Evolutionary conservation across 2,113 vertebrate species (phyloP), one percentile per base, ranked within the genome.

Genomic region (Rhabdomys dilectus): DNA sequence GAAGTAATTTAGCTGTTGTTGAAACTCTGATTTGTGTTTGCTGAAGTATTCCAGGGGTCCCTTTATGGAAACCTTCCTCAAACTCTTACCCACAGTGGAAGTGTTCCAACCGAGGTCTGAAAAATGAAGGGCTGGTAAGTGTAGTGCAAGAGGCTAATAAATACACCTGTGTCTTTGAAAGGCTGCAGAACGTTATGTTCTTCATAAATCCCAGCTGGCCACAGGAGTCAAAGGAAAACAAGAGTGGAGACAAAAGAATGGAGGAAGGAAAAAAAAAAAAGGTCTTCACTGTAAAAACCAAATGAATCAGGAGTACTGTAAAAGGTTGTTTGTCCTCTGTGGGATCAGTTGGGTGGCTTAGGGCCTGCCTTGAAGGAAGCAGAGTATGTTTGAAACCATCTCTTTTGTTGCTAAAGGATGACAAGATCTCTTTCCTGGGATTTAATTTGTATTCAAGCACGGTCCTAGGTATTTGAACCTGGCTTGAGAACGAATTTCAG

Each of bases 21-120:
- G 93, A 96, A 95, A 97, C 94, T 89, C 77, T 86, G 84, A 92
- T 97, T 97, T 97, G 78, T 60, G 78, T 94, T 94, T 89, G 95
- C 95, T 90, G 36, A 85, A 82, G 76, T 94, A 10, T 96, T 98
- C 45, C 88, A 97, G 91, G 53, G 95, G 24, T 4, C 39, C 51
- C 17, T 76, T 91, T 96, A 42, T 16, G 39, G 93, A 94, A 92
- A 78, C 5, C 45, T 96, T 85, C 73, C 87, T 0, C 0, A 89
- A 85, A 13, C 86, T 45, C 88, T 96, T 24, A 68, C 51, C 77
- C 58, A 22, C 0, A 0, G 34, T 84, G 58, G 42, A 89, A 84
- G 22, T 94, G 73, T n/a, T 96, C 73, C 92, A 31, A 19, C 5
- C 34, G 56, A 82, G 70, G 22, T 12, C 70, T 60, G 51, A 93